Evolutionary conservation across 2,888 invertebrate species (phyloP).

Genomic region (Drosophila vallismaia): DNA sequence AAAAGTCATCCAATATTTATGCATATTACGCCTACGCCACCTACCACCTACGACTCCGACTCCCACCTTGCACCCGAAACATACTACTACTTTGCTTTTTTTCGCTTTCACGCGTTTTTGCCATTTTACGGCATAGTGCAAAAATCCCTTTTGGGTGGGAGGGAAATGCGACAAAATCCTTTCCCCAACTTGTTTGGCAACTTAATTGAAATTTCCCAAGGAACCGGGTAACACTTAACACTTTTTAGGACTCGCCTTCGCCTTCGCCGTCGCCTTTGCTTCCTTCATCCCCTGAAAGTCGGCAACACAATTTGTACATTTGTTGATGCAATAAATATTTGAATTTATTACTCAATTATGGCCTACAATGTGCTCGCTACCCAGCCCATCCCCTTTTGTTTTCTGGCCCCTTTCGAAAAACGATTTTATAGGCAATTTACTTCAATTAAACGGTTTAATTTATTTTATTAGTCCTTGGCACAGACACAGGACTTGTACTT

Average conservation of each 20-base stretch:
- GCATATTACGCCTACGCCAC: conserved; percentile 55
- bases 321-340: conserved; percentile 63
- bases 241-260: background rate
- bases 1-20: conserved; percentile 72
- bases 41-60: too few species aligned
- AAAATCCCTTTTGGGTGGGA: conserved; percentile 26
- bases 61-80: background rate
- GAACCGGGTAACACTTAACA: conserved; percentile 36
- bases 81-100: background rate
- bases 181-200: conserved; percentile 36
- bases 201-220: conserved; percentile 58
- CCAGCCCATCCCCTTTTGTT: conserved; percentile 4
- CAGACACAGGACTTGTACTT: conserved; percentile 24
- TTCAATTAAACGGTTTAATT: conserved; percentile 75
- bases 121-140: conserved; percentile 52
- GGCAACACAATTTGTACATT: conserved; percentile 51
- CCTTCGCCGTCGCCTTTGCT: background rate
- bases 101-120: background rate
- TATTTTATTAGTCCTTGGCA: conserved; percentile 70
- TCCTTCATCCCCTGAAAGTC: conserved; percentile 4
- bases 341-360: conserved; percentile 64
- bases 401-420: conserved; percentile 34
- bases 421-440: conserved; percentile 65
- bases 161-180: too few species aligned
- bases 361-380: too few species aligned